phyloP scores from a whole-genome alignment of 2,888 invertebrate species.

The Ephialtes manifestator region DNA sequence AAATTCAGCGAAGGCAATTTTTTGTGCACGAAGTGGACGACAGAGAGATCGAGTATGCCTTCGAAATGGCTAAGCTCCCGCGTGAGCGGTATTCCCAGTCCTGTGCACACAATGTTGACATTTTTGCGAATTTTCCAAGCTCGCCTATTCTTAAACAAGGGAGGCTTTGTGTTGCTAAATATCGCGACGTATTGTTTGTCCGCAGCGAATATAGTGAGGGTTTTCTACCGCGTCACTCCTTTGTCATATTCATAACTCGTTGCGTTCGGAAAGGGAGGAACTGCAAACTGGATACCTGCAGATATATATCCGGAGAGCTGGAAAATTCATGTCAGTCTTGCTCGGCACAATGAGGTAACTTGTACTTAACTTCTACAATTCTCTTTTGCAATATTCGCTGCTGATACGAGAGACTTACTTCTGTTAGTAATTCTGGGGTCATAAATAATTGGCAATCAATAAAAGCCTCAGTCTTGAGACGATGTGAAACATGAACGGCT shows the following conservation, averaged over 20 bases:
- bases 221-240: background rate
- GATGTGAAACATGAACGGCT: slow-evolving; percentile 1
- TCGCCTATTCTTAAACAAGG: background rate
- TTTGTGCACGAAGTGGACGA: background rate
- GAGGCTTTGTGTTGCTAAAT: background rate
- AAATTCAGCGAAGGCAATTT: background rate
- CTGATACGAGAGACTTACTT: no score
- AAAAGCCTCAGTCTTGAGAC: background rate
- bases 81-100: background rate
- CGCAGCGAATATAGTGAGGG: slow-evolving; percentile 4
- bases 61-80: slow-evolving; percentile 1
- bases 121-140: background rate
- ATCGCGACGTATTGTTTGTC: slow-evolving; percentile 21
- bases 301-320: no score
- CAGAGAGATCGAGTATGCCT: background rate
- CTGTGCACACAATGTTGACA: background rate
- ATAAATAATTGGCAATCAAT: no score
- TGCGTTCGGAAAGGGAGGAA: background rate
- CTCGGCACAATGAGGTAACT: no score
- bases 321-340: no score
- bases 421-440: no score
- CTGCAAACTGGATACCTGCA: no score
- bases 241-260: background rate
- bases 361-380: no score
- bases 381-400: no score